Base-by-base conservation (phyloP, 2,888 invertebrate genomes). In the Nysson spinosus region DNA sequence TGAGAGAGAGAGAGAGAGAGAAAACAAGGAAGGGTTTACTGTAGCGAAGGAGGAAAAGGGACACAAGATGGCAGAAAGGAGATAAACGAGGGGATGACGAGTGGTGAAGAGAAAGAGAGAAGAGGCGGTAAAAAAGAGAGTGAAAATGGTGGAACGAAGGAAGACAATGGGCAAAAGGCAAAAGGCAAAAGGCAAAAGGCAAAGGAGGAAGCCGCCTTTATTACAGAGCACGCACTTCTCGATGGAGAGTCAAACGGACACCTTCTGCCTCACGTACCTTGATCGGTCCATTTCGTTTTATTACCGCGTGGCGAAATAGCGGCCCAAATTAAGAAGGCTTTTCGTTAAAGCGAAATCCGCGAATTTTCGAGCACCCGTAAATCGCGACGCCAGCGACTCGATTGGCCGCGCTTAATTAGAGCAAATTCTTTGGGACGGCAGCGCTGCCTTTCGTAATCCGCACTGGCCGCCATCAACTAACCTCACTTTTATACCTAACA, bases 241-340 rank as follows among this genome's bases (percentile, higher is more conserved):
- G 70, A 81, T 72, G 76, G 79, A 82, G 80, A 76, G 80, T 81
- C 79, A 76, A 80, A 81, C 78, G 80, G 77, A 81, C 82, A 80
- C 78, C 75, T 82, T 50, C 28, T 56, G 58, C 69, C 69, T 50
- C 68, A 72, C n/a, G n/a, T n/a, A n/a, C 69, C 71, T 82, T 81
- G 80, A 82, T 83, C 77, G 78, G 72, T 66, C 68, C 75, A 75
- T 80, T 80, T 72, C 69, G 70, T 70, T 82, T 81, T 78, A 80
- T 75, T 74, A 65, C 79, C 72, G n/a, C n/a, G 43, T 68, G 65
- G 70, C 64, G 61, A 75, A 75, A 75, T 65, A 66, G 50, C 67
- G 71, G 49, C 46, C 62, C 61, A 68, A 77, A 77, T 80, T 70
- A 66, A 71, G 62, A n/a, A n/a, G 47, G 43, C 50, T n/a, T 63